Conservation (phyloP, 2,113 vertebrate genomes). For the Tragelaphus strepsiceros region DNA sequence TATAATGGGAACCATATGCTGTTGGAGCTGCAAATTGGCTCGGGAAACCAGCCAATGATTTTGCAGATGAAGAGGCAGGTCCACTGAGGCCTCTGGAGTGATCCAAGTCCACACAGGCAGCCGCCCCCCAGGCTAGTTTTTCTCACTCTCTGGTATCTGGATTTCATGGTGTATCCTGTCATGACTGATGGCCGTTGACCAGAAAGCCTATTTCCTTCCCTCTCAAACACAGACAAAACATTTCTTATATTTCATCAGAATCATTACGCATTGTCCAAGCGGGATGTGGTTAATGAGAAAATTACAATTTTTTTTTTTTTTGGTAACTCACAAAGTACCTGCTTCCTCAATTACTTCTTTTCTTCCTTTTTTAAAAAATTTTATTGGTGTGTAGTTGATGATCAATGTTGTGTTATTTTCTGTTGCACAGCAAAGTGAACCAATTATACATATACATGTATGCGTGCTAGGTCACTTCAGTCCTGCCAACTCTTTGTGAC, state of each 20-base stretch:
- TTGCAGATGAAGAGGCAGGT: neutral
- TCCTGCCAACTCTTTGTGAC: neutral
- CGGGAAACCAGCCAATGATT: neutral
- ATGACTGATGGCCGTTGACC: neutral
- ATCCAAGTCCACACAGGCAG: neutral
- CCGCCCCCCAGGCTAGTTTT: neutral
- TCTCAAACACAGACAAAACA: neutral
- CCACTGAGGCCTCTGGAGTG: neutral
- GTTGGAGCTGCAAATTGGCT: neutral
- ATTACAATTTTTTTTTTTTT: neutral
- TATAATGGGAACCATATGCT: neutral
- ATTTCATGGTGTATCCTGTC: neutral
- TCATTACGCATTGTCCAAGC: accelerated
- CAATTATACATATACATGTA: neutral
- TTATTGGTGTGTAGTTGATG: neutral
- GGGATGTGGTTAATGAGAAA: neutral
- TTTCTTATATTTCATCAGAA: neutral
- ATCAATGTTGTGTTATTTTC: neutral
- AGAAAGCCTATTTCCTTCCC: neutral
- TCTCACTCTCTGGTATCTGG: neutral
- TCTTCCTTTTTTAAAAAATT: neutral
- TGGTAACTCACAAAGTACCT: neutral
- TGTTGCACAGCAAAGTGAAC: too few relatives aligned
- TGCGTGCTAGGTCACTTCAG: neutral
- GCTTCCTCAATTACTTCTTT: neutral